Evolutionary conservation across 2,797 vertebrate species (phyloP).

Genomic region (Champsocephalus esox): DNA sequence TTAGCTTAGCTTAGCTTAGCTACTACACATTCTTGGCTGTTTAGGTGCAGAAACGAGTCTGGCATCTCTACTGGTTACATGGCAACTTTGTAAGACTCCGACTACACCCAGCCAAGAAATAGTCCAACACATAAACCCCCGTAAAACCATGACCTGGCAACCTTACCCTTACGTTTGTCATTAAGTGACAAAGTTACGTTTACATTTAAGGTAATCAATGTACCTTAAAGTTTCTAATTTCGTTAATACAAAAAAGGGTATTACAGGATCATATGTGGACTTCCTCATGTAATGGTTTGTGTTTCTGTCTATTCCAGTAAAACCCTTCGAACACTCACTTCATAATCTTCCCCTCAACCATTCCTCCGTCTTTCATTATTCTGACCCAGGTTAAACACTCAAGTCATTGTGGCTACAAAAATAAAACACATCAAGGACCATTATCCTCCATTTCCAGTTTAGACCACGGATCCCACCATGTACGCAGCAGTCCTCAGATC

Average conservation of each 20-base stretch:
- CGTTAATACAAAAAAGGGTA: neutral
- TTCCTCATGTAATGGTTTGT: conserved; percentile 22
- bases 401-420: conserved; percentile 63
- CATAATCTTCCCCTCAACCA: conserved; percentile 52
- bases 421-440: conserved; percentile 74
- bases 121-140: neutral
- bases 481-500: conserved; percentile 56
- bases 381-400: conserved; percentile 56
- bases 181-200: too few relatives aligned
- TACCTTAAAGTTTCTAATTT: neutral
- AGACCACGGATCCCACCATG: conserved; percentile 57
- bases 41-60: neutral
- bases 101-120: neutral
- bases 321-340: conserved; percentile 44
- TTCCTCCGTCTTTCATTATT: conserved; percentile 73
- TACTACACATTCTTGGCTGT: neutral
- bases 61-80: neutral
- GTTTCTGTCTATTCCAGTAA: conserved; percentile 52
- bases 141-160: too few relatives aligned
- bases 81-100: neutral
- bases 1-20: neutral
- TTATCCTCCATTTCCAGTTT: conserved; percentile 58
- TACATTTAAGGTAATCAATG: too few relatives aligned
- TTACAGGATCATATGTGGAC: conserved; percentile 15
- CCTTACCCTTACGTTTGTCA: too few relatives aligned